Conservation (phyloP, 1,140 invertebrate genomes). For the Drosophila sp. region DNA sequence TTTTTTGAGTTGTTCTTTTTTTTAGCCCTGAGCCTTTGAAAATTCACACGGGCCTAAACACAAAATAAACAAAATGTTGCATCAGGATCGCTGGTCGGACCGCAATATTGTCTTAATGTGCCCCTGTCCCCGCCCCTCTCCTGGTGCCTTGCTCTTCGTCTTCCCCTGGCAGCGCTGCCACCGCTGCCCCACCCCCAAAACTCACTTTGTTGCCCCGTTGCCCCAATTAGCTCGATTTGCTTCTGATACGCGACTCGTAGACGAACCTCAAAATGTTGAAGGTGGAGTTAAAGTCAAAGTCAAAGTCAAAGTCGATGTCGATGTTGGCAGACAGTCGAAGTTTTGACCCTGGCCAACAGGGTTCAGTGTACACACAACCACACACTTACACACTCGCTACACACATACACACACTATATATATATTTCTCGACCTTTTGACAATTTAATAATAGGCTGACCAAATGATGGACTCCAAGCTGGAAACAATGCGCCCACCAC, state of each 20-base stretch:
- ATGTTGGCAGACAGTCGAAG: constrained; percentile 10
- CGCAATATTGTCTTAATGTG: constrained; percentile 81
- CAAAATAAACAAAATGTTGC: constrained; percentile 82
- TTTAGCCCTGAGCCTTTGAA: constrained; percentile 80
- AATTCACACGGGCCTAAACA: constrained; percentile 81
- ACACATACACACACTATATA: constrained; percentile 21
- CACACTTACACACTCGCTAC: constrained; percentile 3
- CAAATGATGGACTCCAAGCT: constrained; percentile 69
- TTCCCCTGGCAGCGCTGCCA: no score
- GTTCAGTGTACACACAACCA: constrained; percentile 27
- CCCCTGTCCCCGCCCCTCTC: constrained; percentile 35
- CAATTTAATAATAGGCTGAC: constrained; percentile 84
- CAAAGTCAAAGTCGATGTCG: constrained; percentile 23
- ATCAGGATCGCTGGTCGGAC: constrained; percentile 27
- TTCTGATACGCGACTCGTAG: constrained; percentile 81
- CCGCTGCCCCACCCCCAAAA: constrained; percentile 11
- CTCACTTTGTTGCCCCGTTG: constrained; percentile 54
- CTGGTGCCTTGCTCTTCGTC: no score
- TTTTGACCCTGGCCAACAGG: constrained; percentile 42
- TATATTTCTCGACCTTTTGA: constrained; percentile 83
- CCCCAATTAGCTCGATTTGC: constrained; percentile 83
- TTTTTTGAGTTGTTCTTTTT: constrained; percentile 25
- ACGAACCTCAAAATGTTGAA: constrained; percentile 37
- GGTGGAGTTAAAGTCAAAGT: constrained; percentile 16
- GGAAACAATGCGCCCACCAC: constrained; percentile 71